phyloP scores from a whole-genome alignment of 2,113 vertebrate genomes.

The Elephas maximus region DNA sequence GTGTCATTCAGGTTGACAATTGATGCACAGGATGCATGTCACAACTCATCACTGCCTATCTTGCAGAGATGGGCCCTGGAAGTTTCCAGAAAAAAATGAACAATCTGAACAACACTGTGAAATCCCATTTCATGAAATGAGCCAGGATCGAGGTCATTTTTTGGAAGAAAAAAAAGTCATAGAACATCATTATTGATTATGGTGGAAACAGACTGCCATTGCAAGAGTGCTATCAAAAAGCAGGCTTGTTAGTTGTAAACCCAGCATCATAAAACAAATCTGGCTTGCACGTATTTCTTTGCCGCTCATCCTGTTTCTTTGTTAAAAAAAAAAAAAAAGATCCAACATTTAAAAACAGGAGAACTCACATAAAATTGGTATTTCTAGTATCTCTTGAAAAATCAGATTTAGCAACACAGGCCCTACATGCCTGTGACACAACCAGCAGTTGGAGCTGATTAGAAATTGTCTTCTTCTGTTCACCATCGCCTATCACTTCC shows the following conservation, averaged over 20 bases:
- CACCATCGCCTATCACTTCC: not conserved
- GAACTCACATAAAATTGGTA: not conserved
- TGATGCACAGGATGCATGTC: slow-evolving; percentile 14
- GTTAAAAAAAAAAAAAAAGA: not conserved
- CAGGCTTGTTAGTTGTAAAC: not conserved
- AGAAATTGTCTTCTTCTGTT: not conserved
- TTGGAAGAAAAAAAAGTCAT: not conserved
- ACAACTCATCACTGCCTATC: slow-evolving; percentile 22
- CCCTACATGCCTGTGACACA: not conserved
- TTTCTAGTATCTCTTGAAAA: not conserved
- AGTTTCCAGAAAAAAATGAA: slow-evolving; percentile 10
- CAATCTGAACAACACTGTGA: not conserved
- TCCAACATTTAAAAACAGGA: not conserved
- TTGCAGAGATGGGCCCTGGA: not conserved
- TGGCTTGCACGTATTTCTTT: not conserved
- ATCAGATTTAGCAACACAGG: not conserved
- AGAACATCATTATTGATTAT: slow-evolving; percentile 42
- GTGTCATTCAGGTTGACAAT: slow-evolving; percentile 12
- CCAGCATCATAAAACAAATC: not conserved
- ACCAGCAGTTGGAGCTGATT: not conserved
- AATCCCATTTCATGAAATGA: slow-evolving; percentile 45
- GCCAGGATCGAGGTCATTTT: slow-evolving; percentile 50
- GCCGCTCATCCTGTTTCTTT: not conserved
- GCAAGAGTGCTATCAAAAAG: not conserved
- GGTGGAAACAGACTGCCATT: not conserved